phyloP scores from a whole-genome alignment of 2,888 invertebrate species.

The Octodonta nipae region DNA sequence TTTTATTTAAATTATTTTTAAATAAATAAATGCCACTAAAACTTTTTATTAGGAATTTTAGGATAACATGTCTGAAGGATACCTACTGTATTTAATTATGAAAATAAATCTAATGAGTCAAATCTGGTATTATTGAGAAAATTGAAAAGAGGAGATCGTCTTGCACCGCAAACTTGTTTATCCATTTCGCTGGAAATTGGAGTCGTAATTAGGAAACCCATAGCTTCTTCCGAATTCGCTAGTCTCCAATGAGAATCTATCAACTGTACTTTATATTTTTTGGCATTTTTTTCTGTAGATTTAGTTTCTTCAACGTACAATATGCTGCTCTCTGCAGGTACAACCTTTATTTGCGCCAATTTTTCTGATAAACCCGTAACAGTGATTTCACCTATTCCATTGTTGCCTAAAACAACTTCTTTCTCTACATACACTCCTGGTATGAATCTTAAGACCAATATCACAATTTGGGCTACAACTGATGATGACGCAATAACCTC shows the following conservation, averaged over 20 bases:
- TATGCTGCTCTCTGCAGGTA: slow-evolving; percentile 27
- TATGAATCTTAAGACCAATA: no score
- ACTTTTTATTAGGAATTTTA: no score
- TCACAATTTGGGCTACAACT: no score
- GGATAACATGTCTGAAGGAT: no score
- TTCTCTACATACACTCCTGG: slow-evolving; percentile 27
- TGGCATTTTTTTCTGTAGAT: slow-evolving; percentile 16
- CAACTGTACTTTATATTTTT: slow-evolving; percentile 25
- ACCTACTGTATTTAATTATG: no score
- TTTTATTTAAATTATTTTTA: no score
- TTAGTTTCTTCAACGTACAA: slow-evolving; percentile 22
- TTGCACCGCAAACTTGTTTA: slow-evolving; percentile 14
- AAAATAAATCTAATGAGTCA: no score
- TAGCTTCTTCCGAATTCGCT: slow-evolving; percentile 27
- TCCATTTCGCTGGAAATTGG: slow-evolving; percentile 16
- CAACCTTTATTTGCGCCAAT: slow-evolving; percentile 39
- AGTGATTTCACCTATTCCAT: slow-evolving; percentile 25
- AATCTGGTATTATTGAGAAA: slow-evolving; percentile 21
- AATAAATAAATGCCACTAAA: no score
- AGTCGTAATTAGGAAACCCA: slow-evolving; percentile 29
- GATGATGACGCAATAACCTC: no score
- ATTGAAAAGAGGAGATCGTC: slow-evolving; percentile 17
- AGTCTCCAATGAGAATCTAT: slow-evolving; percentile 34
- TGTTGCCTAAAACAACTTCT: slow-evolving; percentile 20
- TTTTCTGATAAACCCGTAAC: slow-evolving; percentile 44